These are phyloP conservation scores for Turnix velox DNA, from an alignment of 2,113 vertebrate species.

Conservation along the genomic window DNA sequence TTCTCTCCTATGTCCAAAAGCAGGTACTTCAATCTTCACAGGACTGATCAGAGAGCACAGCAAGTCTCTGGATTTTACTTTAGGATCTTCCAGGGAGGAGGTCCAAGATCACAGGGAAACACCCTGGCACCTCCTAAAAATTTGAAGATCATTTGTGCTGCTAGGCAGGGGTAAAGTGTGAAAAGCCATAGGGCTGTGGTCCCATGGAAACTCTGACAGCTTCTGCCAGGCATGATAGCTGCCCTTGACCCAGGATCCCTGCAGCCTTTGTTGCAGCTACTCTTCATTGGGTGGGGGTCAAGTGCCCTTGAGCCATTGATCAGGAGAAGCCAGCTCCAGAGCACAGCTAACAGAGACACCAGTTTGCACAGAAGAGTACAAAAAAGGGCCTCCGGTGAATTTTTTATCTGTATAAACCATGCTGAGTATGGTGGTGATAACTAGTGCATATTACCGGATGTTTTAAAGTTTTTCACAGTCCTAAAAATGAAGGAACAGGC, in stretches of 20 bases:
- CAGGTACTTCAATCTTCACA: neutral
- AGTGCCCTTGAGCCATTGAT: neutral
- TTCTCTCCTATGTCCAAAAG: neutral
- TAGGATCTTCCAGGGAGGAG: neutral
- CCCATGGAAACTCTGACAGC: neutral
- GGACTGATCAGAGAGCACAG: neutral
- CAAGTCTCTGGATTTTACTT: neutral
- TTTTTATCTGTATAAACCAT: neutral
- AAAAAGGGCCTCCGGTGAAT: neutral
- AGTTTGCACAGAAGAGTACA: neutral
- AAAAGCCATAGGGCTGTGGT: neutral
- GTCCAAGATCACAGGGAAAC: neutral
- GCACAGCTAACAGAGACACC: neutral
- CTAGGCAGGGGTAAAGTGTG: neutral
- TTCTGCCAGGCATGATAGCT: neutral
- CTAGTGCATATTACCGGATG: neutral
- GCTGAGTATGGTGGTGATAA: neutral
- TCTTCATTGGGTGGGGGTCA: neutral
- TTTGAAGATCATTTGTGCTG: accelerated
- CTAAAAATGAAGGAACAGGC: neutral
- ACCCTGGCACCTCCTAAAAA: neutral
- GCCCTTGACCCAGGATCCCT: neutral
- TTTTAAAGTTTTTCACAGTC: neutral
- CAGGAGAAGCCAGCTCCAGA: neutral
- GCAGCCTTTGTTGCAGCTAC: neutral